Conservation (phyloP, 2,888 invertebrate genomes). For the Serrognathus titanus region DNA sequence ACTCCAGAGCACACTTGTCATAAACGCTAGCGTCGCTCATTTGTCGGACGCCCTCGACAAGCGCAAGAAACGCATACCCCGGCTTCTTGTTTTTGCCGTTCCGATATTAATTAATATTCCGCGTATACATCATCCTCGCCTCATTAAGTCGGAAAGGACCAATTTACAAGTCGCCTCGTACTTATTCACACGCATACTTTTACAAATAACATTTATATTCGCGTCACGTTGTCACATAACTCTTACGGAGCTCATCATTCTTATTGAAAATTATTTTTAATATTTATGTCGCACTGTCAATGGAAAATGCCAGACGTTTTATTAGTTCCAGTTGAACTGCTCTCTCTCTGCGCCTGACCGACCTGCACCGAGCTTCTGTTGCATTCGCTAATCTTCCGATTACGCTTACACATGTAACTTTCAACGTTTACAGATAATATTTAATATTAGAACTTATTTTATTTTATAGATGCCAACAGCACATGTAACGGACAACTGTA, state of each 20-base stretch:
- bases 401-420: constrained; percentile 28
- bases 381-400: constrained; percentile 23
- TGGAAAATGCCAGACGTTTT: constrained; percentile 31
- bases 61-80: constrained; percentile 8
- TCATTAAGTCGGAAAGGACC: constrained; percentile 42
- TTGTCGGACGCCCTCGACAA: constrained; percentile 35
- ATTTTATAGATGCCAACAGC: background rate
- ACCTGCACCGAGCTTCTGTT: constrained; percentile 20
- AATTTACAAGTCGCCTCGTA: constrained; percentile 43
- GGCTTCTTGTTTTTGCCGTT: constrained; percentile 24
- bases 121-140: constrained; percentile 40
- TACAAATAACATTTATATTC: constrained; percentile 40
- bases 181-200: constrained; percentile 35
- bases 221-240: constrained; percentile 35
- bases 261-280: constrained; percentile 40
- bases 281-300: constrained; percentile 36
- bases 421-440: constrained; percentile 19
- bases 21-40: constrained; percentile 38
- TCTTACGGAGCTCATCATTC: constrained; percentile 32
- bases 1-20: constrained; percentile 37
- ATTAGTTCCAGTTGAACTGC: constrained; percentile 32
- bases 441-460: constrained; percentile 14
- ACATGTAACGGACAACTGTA: background rate
- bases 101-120: constrained; percentile 43
- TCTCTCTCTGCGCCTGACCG: constrained; percentile 13